Evolutionary conservation across 2,113 vertebrate species (phyloP).

Genomic region (Petrocephalus microphthalmus): DNA sequence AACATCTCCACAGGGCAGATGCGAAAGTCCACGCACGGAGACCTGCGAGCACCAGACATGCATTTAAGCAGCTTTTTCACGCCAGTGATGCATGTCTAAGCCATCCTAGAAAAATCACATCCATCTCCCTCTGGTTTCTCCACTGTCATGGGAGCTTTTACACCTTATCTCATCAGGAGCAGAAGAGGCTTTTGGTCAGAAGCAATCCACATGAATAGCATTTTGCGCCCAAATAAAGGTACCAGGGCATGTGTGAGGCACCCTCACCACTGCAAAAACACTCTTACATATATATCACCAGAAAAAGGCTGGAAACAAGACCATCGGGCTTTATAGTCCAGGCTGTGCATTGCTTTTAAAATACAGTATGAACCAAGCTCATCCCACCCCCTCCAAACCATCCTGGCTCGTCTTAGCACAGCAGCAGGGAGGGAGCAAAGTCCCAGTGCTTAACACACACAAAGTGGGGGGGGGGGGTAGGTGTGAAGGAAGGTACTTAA

Average conservation of each 20-base stretch:
- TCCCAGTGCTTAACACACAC: not conserved
- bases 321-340: not conserved
- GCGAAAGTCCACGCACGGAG: not conserved
- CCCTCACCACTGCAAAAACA: not conserved
- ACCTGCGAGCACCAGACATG: not conserved
- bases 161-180: not conserved
- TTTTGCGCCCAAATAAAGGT: not conserved
- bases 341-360: not conserved
- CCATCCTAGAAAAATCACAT: not conserved
- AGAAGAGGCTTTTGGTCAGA: not conserved
- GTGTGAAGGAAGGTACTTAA: not conserved
- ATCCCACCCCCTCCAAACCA: not conserved
- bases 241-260: not conserved
- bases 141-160: not conserved
- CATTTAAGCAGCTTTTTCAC: not conserved
- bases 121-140: not conserved
- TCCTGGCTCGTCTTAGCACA: not conserved
- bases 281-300: not conserved
- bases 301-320: not conserved
- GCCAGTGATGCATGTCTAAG: not conserved
- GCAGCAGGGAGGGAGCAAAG: not conserved
- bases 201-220: not conserved
- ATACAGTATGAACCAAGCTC: not conserved
- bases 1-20: not conserved
- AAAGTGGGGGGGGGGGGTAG: not conserved